Evolutionary conservation across 1,140 invertebrate genomes (phyloP), one percentile per base, ranked within the genome.

Genomic region (Aphidius gifuensis): DNA sequence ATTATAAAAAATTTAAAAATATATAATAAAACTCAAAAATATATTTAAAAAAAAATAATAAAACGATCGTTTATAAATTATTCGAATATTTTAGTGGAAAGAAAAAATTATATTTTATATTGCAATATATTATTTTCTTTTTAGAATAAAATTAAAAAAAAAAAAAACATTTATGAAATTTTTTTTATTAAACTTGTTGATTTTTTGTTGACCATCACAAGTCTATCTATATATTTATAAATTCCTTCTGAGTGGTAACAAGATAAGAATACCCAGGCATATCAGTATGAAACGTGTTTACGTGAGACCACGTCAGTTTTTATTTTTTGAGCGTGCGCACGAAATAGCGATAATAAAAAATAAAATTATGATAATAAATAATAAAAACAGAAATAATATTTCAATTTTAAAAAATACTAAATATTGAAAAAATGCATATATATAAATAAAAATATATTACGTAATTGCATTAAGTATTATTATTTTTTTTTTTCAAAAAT

Each of bases 281-380:
- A 60, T 60, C 58, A 51, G 58, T 51, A 47, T 47, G 47, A 50
- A 48, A 60, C 58, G 58, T 58, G 57, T 48, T 60, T 60, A 60
- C 58, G 58, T 60, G 58, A 60, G 58, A 51, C 5, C 3, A 50
- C 32, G 49, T 23, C 9, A 16, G 9, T 47, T 6, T 9, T 47
- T 16, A n/a, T 16, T 47, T 4, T 16, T 8, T n/a, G 11, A n/a
- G 46, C 46, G 46, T 16, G 11, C 4, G 46, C 45, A 58, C 23
- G 46, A 42, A 47, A 32, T 32, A 56, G 11, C n/a, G 32, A 16
- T 9, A 32, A 23, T n/a, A 40, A 5, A 48, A 46, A 47, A 16
- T n/a, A 6, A 45, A 23, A 38, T 50, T 38, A 50, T 9, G 49
- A 32, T 38, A 5, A 21, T 58, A 39, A 40, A 32, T 38, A 5